Base-by-base conservation (phyloP, 2,888 invertebrate genomes). In the Cryptocheilus praepositus region DNA sequence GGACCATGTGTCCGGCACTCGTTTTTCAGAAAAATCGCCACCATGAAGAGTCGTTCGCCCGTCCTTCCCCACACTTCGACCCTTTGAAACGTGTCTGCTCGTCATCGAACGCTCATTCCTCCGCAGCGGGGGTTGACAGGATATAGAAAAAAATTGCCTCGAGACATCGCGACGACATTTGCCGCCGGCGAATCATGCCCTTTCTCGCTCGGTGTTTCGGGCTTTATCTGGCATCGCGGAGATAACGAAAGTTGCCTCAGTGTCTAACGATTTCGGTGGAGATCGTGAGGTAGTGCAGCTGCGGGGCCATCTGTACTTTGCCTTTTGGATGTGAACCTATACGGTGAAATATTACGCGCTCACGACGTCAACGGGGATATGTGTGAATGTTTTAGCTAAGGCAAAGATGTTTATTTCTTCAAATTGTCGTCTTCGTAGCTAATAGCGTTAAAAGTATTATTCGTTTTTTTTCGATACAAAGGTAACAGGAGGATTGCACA, bases 1-100 rank as follows among this genome's bases (percentile, higher is more conserved):
- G 64, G 65, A 78, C 76, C 80, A 80, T 80, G 80, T 80, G 80
- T 75, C 76, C 77, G 68, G 64, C 67, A 61, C 60, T 69, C 67
- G 70, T 71, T 79, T 77, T 79, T 68, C 71, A 67, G 66, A 77
- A 79, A 79, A 79, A 79, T 79, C 72, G 65, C 75, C 49, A 44
- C 64, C 28, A 61, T 64, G 70, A 67, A 70, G 55, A 62, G 67
- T 67, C 16, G 45, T 7, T 16, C 36, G 13, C 7, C 36, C 36
- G 36, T 36, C 7, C 5, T 2, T 11, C 59, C 64, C 57, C 61
- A 54, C 36, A 4, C 36, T 36, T 36, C 36, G 11, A 28, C 22
- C 58, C 70, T 61, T 46, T 70, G 57, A 57, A 60, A 49, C 49
- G 45, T 22, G 28, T 68, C 56, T 51, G 71, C 49, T 19, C 54